Percentiles rank a stretch among this genome's conserved stretches.
Evolutionary conservation across 1,140 invertebrate genomes (phyloP).

Genomic region (Drosophila tristis): DNA sequence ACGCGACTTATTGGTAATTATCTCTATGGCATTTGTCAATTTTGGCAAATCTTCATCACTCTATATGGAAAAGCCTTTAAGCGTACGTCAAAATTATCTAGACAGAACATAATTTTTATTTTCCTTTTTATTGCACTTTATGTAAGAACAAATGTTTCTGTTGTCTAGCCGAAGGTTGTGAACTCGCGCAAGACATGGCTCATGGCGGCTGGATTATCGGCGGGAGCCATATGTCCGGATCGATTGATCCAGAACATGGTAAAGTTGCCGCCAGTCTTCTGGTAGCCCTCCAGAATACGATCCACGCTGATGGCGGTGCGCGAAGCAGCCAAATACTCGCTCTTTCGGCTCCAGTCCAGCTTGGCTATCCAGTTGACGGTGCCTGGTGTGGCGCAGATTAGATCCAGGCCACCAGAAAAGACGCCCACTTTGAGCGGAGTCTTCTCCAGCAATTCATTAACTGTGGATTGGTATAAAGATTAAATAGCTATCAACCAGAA

Average conservation of each 20-base stretch:
- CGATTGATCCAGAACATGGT: slow-evolving; percentile 90
- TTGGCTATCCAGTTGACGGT: slow-evolving; percentile 89
- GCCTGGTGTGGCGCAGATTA: slow-evolving; percentile 90
- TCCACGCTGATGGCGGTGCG: slow-evolving; percentile 86
- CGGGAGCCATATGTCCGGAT: slow-evolving; percentile 87
- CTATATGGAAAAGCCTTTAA: slow-evolving; percentile 41
- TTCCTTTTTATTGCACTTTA: not conserved
- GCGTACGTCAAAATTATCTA: slow-evolving; percentile 23
- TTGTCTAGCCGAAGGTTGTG: slow-evolving; percentile 63
- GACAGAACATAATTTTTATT: slow-evolving; percentile 16
- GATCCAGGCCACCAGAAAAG: slow-evolving; percentile 86
- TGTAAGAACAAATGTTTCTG: not conserved
- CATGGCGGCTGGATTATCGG: slow-evolving; percentile 77
- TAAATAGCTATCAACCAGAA: not conserved
- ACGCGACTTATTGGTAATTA: slow-evolving; percentile 28
- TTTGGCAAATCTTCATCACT: slow-evolving; percentile 34
- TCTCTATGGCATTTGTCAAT: slow-evolving; percentile 20
- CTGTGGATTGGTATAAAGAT: slow-evolving; percentile 84
- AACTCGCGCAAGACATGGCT: slow-evolving; percentile 64
- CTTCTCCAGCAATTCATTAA: slow-evolving; percentile 88
- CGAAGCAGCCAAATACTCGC: slow-evolving; percentile 85
- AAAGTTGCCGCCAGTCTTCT: slow-evolving; percentile 88
- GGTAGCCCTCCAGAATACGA: slow-evolving; percentile 87
- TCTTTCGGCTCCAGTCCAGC: slow-evolving; percentile 87
- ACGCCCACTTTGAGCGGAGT: slow-evolving; percentile 85